These are phyloP conservation scores for Drymonia ruficornis DNA, from an alignment of 2,888 invertebrate genomes.

Conservation along the genomic window DNA sequence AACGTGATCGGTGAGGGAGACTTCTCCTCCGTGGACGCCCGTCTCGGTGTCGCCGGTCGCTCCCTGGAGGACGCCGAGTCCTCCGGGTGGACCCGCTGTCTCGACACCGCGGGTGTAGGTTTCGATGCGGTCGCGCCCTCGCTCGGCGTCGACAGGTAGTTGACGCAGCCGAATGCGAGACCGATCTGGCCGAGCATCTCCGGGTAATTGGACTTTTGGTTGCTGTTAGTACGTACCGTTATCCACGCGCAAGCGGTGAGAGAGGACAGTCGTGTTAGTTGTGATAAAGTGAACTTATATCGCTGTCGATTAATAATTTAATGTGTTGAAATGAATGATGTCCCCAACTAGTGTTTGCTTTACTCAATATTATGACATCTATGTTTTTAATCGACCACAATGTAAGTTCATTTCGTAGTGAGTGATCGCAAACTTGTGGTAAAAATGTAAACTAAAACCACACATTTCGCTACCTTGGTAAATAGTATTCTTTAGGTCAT, in stretches of 20 bases:
- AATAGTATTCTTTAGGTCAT: constrained; percentile 82
- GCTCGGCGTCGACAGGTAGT: constrained; percentile 72
- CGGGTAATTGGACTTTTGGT: constrained; percentile 81
- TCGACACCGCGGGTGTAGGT: constrained; percentile 54
- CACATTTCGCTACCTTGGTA: constrained; percentile 78
- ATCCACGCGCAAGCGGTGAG: constrained; percentile 63
- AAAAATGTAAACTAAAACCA: constrained; percentile 55
- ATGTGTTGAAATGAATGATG: neutral
- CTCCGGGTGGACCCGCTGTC: constrained; percentile 77
- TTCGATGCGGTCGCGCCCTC: constrained; percentile 44
- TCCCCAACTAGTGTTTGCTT: neutral
- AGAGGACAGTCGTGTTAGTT: constrained; percentile 41
- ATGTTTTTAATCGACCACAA: neutral
- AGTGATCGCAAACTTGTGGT: constrained; percentile 32
- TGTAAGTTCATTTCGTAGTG: constrained; percentile 13
- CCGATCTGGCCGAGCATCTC: constrained; percentile 84
- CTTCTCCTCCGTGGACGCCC: constrained; percentile 70
- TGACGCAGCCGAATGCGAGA: constrained; percentile 81
- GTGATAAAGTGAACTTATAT: constrained; percentile 11
- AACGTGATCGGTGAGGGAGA: constrained; percentile 63
- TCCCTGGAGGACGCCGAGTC: constrained; percentile 66
- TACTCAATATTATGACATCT: neutral
- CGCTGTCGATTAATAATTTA: neutral
- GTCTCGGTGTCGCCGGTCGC: constrained; percentile 60
- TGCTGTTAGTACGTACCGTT: constrained; percentile 67